A percentile compares a stretch with the other conserved stretches of the same genome.
These are phyloP conservation scores for Lagopus leucura DNA, from an alignment of 2,113 vertebrate species.

Conservation along the genomic window DNA sequence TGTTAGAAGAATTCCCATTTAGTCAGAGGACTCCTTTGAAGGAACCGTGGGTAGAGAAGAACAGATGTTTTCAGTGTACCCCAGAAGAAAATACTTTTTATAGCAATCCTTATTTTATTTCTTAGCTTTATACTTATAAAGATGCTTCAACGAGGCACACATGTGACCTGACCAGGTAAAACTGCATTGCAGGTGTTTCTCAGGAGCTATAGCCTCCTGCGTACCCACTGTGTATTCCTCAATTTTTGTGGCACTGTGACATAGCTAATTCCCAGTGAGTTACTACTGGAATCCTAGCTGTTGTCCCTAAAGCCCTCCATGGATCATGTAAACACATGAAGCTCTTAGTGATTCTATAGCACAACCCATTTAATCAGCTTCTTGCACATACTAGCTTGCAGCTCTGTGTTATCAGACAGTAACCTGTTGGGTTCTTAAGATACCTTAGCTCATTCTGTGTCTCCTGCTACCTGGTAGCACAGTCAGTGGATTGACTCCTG, in stretches of 20 bases:
- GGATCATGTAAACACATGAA: background rate
- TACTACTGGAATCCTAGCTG: background rate
- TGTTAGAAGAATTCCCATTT: background rate
- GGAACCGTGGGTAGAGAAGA: background rate
- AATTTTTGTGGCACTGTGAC: background rate
- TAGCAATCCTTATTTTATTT: background rate
- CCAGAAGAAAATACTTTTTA: background rate
- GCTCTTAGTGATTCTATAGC: background rate
- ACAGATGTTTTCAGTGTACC: background rate
- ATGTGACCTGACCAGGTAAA: background rate
- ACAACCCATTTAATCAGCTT: background rate
- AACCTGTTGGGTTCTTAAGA: background rate
- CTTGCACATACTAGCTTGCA: background rate
- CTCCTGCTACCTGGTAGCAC: background rate
- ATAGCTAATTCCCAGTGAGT: background rate
- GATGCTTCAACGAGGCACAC: background rate
- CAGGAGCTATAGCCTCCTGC: background rate
- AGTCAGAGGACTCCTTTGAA: background rate
- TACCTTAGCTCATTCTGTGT: background rate
- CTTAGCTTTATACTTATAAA: background rate
- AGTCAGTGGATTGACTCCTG: background rate
- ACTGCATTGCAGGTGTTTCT: background rate
- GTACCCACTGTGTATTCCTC: background rate
- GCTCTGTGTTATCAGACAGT: background rate
- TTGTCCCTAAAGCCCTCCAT: background rate